These are phyloP conservation scores for Brachionus sp. DNA, from an alignment of 1,140 invertebrate genomes.

Conservation along the genomic window DNA sequence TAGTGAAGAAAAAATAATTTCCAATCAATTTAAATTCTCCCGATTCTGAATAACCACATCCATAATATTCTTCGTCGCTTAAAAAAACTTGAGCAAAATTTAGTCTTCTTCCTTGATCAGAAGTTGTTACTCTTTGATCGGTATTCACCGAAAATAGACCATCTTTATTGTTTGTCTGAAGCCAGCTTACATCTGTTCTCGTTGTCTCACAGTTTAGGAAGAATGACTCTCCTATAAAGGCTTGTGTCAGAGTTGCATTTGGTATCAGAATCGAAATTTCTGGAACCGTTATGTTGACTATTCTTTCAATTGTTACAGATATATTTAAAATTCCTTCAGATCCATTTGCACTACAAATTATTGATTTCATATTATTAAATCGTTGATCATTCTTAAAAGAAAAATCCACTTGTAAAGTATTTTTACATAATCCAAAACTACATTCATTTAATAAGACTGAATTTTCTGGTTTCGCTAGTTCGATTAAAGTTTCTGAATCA, in stretches of 20 bases:
- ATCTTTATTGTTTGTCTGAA: not conserved
- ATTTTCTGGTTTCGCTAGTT: not conserved
- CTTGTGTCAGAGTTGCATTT: not conserved
- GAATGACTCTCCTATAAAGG: not conserved
- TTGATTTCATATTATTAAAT: slow-evolving; percentile 16
- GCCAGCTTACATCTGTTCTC: not conserved
- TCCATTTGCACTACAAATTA: not conserved
- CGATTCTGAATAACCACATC: not conserved
- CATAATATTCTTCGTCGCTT: slow-evolving; percentile 15
- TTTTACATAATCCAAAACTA: not conserved
- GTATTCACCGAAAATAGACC: not conserved
- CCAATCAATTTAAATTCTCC: not conserved
- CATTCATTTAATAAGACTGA: not conserved
- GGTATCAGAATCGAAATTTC: not conserved
- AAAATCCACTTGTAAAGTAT: not conserved
- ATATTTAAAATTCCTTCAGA: not conserved
- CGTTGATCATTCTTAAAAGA: not conserved
- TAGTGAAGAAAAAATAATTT: not conserved
- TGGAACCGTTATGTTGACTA: not conserved
- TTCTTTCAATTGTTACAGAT: not conserved
- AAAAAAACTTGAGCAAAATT: not conserved
- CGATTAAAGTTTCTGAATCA: not conserved
- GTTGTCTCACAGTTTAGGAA: not conserved
- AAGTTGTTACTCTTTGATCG: not conserved
- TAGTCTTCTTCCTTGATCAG: not conserved